These are phyloP conservation scores for Drosophila neotestacea DNA, from an alignment of 2,888 invertebrate species.

Conservation along the genomic window DNA sequence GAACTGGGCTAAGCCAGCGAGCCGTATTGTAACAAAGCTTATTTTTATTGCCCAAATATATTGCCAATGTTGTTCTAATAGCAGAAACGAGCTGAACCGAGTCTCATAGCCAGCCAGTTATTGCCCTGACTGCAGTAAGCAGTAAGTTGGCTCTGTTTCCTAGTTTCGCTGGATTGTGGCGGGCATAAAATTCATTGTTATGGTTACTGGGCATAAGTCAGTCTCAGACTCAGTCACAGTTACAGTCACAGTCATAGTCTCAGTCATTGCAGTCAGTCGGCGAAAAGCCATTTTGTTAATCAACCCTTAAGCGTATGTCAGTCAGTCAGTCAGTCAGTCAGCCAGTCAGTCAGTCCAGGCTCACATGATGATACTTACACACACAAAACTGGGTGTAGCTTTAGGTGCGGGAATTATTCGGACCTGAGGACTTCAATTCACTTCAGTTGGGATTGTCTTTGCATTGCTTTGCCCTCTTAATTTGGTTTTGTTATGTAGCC, in stretches of 20 bases:
- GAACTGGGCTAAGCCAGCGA: slow-evolving; percentile 40
- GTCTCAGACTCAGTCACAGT: slow-evolving; percentile 37
- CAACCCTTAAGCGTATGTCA: slow-evolving; percentile 65
- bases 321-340: slow-evolving; percentile 66
- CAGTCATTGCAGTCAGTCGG: slow-evolving; percentile 53
- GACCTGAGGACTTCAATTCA: slow-evolving; percentile 31
- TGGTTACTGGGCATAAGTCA: slow-evolving; percentile 78
- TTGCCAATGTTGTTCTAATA: slow-evolving; percentile 80
- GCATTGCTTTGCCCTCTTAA: slow-evolving; percentile 48
- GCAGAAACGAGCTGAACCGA: slow-evolving; percentile 67
- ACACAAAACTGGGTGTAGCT: slow-evolving; percentile 3
- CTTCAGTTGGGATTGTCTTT: slow-evolving; percentile 33
- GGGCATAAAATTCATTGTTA: slow-evolving; percentile 78
- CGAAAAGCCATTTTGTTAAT: slow-evolving; percentile 74
- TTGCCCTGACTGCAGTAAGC: slow-evolving; percentile 24
- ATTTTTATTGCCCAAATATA: slow-evolving; percentile 79
- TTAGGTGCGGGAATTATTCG: slow-evolving; percentile 19
- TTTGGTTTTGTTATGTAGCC: slow-evolving; percentile 54
- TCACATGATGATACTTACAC: slow-evolving; percentile 53
- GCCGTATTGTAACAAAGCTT: slow-evolving; percentile 73
- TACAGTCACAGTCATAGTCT: slow-evolving; percentile 31
- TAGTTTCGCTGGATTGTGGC: slow-evolving; percentile 45
- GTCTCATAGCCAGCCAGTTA: slow-evolving; percentile 31
- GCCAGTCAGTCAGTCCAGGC: slow-evolving; percentile 37
- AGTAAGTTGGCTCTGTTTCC: slow-evolving; percentile 32